Percentiles rank a stretch among this genome's conserved stretches.
Evolutionary conservation across 1,140 invertebrate species (phyloP).

Genomic region (Centruroides sculpturatus): DNA sequence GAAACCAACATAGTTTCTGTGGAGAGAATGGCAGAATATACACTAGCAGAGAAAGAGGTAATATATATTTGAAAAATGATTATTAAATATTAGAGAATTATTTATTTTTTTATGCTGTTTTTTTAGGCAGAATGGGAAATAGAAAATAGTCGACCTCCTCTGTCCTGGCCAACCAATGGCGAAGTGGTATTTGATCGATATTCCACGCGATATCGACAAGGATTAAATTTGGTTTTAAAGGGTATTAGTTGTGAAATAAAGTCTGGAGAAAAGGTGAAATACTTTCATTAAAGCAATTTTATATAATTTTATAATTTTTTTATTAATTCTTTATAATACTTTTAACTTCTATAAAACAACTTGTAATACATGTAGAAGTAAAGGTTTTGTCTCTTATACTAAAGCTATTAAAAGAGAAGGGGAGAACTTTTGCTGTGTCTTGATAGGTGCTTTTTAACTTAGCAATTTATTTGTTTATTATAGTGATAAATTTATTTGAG

Average conservation of each 20-base stretch:
- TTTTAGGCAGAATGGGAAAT: conserved; percentile 16
- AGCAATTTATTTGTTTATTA: too few relatives aligned
- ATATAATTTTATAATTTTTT: neutral
- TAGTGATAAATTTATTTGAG: too few relatives aligned
- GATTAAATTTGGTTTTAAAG: conserved; percentile 29
- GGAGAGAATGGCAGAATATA: conserved; percentile 92
- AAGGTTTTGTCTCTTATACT: too few relatives aligned
- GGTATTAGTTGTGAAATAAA: conserved; percentile 22
- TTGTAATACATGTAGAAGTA: too few relatives aligned
- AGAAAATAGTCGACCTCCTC: conserved; percentile 13
- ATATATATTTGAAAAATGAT: neutral
- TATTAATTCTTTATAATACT: neutral
- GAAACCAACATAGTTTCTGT: conserved; percentile 97
- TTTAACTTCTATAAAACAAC: too few relatives aligned
- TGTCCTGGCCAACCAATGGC: conserved; percentile 23
- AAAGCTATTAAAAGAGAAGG: too few relatives aligned
- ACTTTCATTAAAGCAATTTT: too few relatives aligned
- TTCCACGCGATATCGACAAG: conserved; percentile 22
- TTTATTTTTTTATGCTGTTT: too few relatives aligned
- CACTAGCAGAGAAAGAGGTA: conserved; percentile 50
- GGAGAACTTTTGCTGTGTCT: too few relatives aligned
- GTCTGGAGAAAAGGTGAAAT: conserved; percentile 27
- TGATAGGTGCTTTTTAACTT: too few relatives aligned
- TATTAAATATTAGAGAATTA: too few relatives aligned
- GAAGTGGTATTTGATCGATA: conserved; percentile 22